Base-by-base conservation (phyloP, 2,888 invertebrate species). In the Conistra vaccinii region DNA sequence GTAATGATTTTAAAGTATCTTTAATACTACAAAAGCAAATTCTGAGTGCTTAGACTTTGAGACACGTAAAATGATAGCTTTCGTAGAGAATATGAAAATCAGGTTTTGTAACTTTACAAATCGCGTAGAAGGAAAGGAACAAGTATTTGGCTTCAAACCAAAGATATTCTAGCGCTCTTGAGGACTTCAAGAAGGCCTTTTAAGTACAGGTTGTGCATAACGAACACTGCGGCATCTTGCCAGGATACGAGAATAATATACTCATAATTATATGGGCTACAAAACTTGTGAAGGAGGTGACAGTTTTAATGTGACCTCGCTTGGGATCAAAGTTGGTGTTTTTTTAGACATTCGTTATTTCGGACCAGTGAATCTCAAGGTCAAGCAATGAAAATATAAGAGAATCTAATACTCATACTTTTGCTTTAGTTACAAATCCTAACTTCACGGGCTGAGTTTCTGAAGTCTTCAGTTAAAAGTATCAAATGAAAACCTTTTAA, bases 211-310 rank as follows among this genome's bases (percentile, higher is more conserved):
- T 82, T 77, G 42, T 75, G 57, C 26, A 51, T 69, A 68, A 70
- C 35, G 42, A 77, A 71, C 45, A 69, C 51, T 66, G 61, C 73
- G 85, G 75, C 85, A 85, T 82, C 73, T 77, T 84, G 85, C 85
- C 82, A 85, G 71, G 66, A 76, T 72, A 80, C 39, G 57, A 57
- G 67, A 72, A 84, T 85, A 79, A 81, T 79, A 73, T 62, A 81
- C 63, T 81, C 65, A 65, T 81, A 76, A 76, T 76, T 77, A 72
- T 71, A 69, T 77, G 68, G 23, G 23, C 63, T 53, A 57, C 68
- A 72, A 66, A 67, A 81, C 39, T 63, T 65, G 7, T 53, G 10
- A 45, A 26, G n/a, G 26, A 66, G 42, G 62, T 10, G 42, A 51
- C 48, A 62, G 39, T 55, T 70, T 55, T 35, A 60, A 20, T 39